These are phyloP conservation scores for Prietella phreatophila DNA, from an alignment of 2,113 vertebrate species.

Conservation along the genomic window DNA sequence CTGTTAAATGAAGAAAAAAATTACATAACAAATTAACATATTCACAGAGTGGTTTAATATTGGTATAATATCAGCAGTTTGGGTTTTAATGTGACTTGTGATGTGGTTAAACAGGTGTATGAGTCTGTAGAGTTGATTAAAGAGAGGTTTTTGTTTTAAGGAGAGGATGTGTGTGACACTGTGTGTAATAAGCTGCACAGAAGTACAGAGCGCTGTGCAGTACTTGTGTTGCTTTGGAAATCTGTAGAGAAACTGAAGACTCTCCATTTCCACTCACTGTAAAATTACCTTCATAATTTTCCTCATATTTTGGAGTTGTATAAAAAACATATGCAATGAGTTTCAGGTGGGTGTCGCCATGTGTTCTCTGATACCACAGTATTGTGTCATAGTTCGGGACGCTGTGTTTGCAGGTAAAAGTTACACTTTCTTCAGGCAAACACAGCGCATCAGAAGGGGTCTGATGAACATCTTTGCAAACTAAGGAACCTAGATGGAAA, in stretches of 20 bases:
- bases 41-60: background rate
- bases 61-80: background rate
- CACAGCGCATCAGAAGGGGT: slow-evolving; percentile 30
- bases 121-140: background rate
- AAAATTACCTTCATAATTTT: background rate
- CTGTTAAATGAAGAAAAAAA: background rate
- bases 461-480: slow-evolving; percentile 32
- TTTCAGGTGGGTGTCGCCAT: slow-evolving; percentile 12
- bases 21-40: background rate
- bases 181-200: slow-evolving; percentile 24
- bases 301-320: too few species aligned
- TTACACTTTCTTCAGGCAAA: background rate
- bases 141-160: slow-evolving; percentile 12
- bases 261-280: background rate
- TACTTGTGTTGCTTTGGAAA: background rate
- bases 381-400: slow-evolving; percentile 31
- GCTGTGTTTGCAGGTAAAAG: slow-evolving; percentile 40
- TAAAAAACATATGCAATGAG: slow-evolving; percentile 45
- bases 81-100: background rate
- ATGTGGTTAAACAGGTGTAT: slow-evolving; percentile 36
- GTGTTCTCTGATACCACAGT: slow-evolving; percentile 47
- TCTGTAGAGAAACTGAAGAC: background rate
- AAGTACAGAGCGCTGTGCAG: slow-evolving; percentile 26
- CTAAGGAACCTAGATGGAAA: background rate
- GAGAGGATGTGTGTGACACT: background rate